These are phyloP conservation scores for Agrilus mali DNA, from an alignment of 2,888 invertebrate genomes.

Conservation along the genomic window DNA sequence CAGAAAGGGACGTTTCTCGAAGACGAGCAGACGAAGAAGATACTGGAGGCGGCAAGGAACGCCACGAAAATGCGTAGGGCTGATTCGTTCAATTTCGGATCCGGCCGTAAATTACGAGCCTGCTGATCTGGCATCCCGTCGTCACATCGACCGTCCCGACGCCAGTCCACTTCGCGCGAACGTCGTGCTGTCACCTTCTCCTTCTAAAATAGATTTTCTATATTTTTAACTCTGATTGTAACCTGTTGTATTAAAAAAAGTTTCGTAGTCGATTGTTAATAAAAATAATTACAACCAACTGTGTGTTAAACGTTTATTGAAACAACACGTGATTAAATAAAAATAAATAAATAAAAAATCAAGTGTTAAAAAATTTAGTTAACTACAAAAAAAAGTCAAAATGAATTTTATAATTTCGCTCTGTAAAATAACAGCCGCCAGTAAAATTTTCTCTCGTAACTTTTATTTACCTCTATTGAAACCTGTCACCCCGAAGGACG, in stretches of 20 bases:
- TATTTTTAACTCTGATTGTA: no score
- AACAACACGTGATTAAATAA: no score
- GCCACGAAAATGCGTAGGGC: conserved; percentile 21
- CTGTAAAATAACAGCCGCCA: conserved; percentile 73
- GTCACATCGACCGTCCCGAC: conserved; percentile 2
- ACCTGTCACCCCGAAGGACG: conserved; percentile 71
- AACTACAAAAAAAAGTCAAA: neutral
- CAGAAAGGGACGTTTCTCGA: conserved; percentile 31
- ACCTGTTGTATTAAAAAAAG: no score
- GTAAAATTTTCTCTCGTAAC: conserved; percentile 66
- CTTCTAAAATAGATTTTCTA: no score
- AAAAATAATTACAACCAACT: no score
- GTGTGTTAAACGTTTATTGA: no score
- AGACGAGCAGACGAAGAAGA: conserved; percentile 28
- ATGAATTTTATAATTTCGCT: conserved; percentile 40
- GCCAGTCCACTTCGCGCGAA: conserved; percentile 2
- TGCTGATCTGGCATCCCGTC: conserved; percentile 5
- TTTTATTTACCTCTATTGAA: conserved; percentile 74
- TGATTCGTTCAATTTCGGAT: neutral
- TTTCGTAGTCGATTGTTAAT: no score
- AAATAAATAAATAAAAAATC: no score
- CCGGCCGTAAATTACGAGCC: conserved; percentile 1
- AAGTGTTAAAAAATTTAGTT: no score
- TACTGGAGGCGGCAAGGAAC: conserved; percentile 27
- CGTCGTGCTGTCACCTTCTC: conserved; percentile 4